These are phyloP conservation scores for Montipora cactus DNA, from an alignment of 64 coral and sea anemone genomes.

Conservation along the genomic window DNA sequence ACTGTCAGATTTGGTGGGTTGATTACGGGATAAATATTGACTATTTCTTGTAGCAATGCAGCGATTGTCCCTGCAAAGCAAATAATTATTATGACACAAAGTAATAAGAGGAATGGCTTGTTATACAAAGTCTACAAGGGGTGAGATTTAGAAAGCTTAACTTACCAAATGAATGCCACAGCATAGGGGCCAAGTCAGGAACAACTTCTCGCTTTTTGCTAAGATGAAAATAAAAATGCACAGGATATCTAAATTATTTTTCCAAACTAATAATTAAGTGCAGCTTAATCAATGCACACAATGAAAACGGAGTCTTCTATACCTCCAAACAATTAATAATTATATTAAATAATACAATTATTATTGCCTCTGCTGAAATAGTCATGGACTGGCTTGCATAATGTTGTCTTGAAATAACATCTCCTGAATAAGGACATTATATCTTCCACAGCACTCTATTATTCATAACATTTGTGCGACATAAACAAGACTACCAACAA, in stretches of 20 bases:
- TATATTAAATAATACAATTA: too few species aligned
- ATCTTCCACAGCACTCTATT: too few species aligned
- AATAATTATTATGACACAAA: neutral
- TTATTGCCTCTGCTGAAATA: too few species aligned
- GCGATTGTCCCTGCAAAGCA: slow-evolving; percentile 89
- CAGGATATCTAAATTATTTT: neutral
- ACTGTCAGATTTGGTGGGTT: slow-evolving; percentile 99
- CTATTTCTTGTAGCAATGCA: slow-evolving; percentile 98
- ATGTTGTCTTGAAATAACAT: too few species aligned
- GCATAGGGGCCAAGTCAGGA: slow-evolving; percentile 96
- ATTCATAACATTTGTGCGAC: too few species aligned
- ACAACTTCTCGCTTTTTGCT: slow-evolving; percentile 99
- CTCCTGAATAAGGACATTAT: too few species aligned
- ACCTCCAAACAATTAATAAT: too few species aligned
- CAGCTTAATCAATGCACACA: neutral
- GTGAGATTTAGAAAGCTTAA: too few species aligned
- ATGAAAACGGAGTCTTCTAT: too few species aligned
- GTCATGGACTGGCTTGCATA: too few species aligned
- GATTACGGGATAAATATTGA: slow-evolving; percentile 98
- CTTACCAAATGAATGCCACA: slow-evolving; percentile 99
- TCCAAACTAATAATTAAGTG: neutral
- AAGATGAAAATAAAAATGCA: neutral
- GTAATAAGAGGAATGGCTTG: neutral
- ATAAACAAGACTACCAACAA: too few species aligned
- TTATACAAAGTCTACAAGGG: neutral